A percentile compares a stretch with the other conserved stretches of the same genome.
Evolutionary conservation across 2,113 vertebrate genomes (phyloP).

Genomic region (Salvelinus sp.): DNA sequence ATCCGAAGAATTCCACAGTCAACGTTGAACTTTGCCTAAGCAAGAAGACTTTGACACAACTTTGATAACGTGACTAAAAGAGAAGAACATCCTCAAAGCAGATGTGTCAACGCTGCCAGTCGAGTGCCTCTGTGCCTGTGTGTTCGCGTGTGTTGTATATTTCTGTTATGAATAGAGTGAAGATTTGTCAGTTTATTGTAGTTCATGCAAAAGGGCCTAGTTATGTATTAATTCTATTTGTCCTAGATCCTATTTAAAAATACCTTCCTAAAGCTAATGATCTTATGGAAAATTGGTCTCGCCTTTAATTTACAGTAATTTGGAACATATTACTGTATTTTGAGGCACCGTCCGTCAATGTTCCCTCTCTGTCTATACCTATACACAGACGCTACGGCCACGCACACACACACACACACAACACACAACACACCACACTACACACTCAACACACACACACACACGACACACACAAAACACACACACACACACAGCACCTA

Average conservation of each 20-base stretch:
- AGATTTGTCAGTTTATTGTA: slow-evolving; percentile 19
- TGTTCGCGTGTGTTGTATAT: background rate
- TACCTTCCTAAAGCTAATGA: slow-evolving; percentile 66
- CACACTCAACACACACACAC: slow-evolving; percentile 13
- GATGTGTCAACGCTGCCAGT: too few species aligned
- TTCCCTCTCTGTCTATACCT: slow-evolving; percentile 55
- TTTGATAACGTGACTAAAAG: too few species aligned
- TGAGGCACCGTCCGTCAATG: slow-evolving; percentile 64
- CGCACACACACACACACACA: background rate
- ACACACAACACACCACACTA: background rate
- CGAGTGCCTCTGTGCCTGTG: background rate
- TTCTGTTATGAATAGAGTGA: background rate
- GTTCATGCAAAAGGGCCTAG: slow-evolving; percentile 16
- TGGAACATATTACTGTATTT: slow-evolving; percentile 65
- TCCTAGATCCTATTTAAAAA: slow-evolving; percentile 60
- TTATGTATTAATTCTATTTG: slow-evolving; percentile 41
- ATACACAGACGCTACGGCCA: background rate
- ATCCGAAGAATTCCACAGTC: background rate
- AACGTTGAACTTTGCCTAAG: too few species aligned
- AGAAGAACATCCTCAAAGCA: too few species aligned
- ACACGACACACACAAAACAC: slow-evolving; percentile 37
- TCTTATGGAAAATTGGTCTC: slow-evolving; percentile 63
- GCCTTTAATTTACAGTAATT: slow-evolving; percentile 62
- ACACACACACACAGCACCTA: slow-evolving; percentile 19
- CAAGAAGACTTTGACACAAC: too few species aligned